Base-by-base conservation (phyloP, 1,140 invertebrate genomes). In the Nylanderia fulva region DNA sequence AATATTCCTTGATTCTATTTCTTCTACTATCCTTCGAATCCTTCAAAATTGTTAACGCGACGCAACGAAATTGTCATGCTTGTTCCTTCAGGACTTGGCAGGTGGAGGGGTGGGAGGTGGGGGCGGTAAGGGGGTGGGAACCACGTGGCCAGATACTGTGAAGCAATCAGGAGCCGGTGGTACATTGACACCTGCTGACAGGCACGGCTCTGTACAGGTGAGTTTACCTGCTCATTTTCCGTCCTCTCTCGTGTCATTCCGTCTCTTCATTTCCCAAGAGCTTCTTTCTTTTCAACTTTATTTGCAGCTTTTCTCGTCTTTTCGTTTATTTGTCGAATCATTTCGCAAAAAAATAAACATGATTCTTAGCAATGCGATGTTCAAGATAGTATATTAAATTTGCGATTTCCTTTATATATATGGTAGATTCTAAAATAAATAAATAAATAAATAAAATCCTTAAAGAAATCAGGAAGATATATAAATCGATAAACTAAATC, bases 121-220 rank as follows among this genome's bases (percentile, higher is more conserved):
- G 87, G 94, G 96, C 90, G 93, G 95, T 95, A 96, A 96, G 91
- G 96, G 96, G 92, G 95, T 96, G 94, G 95, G 96, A 94, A 93
- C 96, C 85, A 95, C 95, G 80, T 95, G 95, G 80, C 94, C 95
- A 92, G 95, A 96, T 93, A 95, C 95, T 95, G 94, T 94, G 95
- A 93, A 94, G 93, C 94, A 94, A 96, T 97, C 90, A 96, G 97
- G 90, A 96, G 97, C 95, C 89, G 94, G 94, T 93, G 96, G 96
- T 91, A 97, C 96, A 94, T 96, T 99, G 92, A 98, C 98, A 88
- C 98, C 98, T 91, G 98, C 98, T 92, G 98, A 98, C 96, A 97
- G 98, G 95, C 98, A 98, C 95, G 98, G 98, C 94, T 98, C 98
- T 93, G 98, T 98, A 91, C 98, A 98, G 98, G 98, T 98, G 96